Base-by-base conservation (phyloP, 1,140 invertebrate genomes). In the Caenorhabditis brenneri region DNA sequence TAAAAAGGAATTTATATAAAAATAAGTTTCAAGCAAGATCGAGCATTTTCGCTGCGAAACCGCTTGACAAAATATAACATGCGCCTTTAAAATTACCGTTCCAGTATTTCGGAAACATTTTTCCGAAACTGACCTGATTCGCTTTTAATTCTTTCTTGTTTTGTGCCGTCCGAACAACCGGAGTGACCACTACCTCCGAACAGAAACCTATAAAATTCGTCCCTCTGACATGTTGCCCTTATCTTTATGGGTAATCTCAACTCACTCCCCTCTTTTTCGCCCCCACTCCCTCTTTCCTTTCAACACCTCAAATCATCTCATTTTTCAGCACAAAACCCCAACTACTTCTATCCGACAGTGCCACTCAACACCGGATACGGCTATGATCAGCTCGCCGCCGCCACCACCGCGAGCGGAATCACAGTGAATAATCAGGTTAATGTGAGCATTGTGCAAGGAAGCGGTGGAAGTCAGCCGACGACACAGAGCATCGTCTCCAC, bases 181-280 rank as follows among this genome's bases (percentile, higher is more conserved):
- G 31, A 65, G 31, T 65, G 58, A 65, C 65, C 65, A 42, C 22
- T 24, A 74, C 36, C 9, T 31, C 27, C 65, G 29, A 33, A 65
- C 58, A 16, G 36, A 42, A 29, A 74, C 36, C 65, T 46, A 74
- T 74, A 74, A 74, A 74, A 74, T 42, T 42, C 39, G 10, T 27
- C 36, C n/a, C 36, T 24, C 58, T 65, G 58, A 39, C 65, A 74
- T 46, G 29, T 65, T 29, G n/a, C n/a, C n/a, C 9, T 24, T 74
- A 74, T 74, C 65, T 74, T 74, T 74, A 74, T 74, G 36, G 65
- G 65, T 22, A 74, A 74, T 74, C 65, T 74, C 33, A 74, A 74
- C 65, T 74, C 36, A 29, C 16, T 31, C 22, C 65, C 60, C 12
- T 22, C 65, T 7, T n/a, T n/a, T n/a, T n/a, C n/a, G n/a, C n/a